Evolutionary conservation across 2,113 vertebrate genomes (phyloP).

Genomic region (Megaptera novaeangliae): DNA sequence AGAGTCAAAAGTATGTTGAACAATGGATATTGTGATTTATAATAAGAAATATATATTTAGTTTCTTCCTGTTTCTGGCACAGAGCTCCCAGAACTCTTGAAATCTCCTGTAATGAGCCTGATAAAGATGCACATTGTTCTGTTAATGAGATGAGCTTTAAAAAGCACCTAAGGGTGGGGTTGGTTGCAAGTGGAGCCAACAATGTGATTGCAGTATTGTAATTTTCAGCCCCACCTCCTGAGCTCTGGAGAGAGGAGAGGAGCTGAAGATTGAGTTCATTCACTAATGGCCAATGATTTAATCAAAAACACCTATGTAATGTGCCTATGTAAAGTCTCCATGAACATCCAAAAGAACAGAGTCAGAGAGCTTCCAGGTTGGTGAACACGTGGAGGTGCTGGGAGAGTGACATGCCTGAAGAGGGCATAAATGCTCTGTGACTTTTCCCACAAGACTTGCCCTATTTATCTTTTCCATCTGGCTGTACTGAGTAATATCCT

Average conservation of each 20-base stretch:
- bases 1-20: not conserved
- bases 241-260: no score
- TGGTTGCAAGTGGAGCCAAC: not conserved
- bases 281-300: no score
- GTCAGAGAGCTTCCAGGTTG: no score
- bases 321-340: no score
- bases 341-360: no score
- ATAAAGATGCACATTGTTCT: not conserved
- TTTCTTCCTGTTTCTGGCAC: not conserved
- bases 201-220: not conserved
- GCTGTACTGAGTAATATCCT: not conserved
- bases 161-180: not conserved
- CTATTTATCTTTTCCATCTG: not conserved
- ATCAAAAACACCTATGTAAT: no score
- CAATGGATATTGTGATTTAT: not conserved
- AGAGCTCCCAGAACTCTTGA: not conserved
- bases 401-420: not conserved
- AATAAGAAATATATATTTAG: no score
- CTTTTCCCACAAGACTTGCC: not conserved
- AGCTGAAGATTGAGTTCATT: no score
- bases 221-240: no score
- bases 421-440: not conserved
- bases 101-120: not conserved
- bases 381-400: not conserved
- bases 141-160: not conserved